Evolutionary conservation across 2,797 vertebrate species (phyloP).

Genomic region (Gambelia wislizenii): DNA sequence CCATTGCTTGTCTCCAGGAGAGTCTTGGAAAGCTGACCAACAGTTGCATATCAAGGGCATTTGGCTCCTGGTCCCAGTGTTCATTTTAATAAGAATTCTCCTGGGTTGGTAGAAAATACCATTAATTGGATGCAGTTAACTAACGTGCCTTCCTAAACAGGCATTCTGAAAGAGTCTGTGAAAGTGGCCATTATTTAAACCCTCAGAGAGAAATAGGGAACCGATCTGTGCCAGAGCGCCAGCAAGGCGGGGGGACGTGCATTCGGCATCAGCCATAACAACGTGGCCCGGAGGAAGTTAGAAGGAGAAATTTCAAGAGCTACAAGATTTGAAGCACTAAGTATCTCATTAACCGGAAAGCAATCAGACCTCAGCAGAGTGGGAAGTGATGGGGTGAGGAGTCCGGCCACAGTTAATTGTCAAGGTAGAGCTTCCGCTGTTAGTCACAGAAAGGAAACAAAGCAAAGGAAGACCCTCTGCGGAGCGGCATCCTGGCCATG

Average conservation of each 20-base stretch:
- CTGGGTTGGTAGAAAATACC: not conserved
- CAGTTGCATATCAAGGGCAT: not conserved
- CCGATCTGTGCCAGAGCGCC: not conserved
- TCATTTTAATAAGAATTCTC: not conserved
- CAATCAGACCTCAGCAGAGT: slow-evolving; percentile 1
- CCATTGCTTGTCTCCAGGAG: not conserved
- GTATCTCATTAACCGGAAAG: slow-evolving; percentile 6
- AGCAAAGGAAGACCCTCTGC: not conserved
- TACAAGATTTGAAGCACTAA: not conserved
- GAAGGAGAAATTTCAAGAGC: not conserved
- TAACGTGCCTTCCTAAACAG: not conserved
- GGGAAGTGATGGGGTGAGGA: not conserved
- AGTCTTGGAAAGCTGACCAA: too few species aligned
- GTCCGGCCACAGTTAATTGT: fast-evolving
- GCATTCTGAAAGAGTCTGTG: not conserved
- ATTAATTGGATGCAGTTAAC: slow-evolving; percentile 2
- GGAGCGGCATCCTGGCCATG: too few species aligned
- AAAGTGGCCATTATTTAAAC: not conserved
- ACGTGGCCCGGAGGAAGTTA: not conserved
- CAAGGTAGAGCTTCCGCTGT: not conserved
- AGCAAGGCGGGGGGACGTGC: not conserved
- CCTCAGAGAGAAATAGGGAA: not conserved
- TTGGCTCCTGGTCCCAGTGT: not conserved
- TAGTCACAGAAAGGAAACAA: not conserved
- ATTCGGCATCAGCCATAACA: not conserved